phyloP scores from a whole-genome alignment of 2,113 vertebrate genomes.

The Esox niger region DNA sequence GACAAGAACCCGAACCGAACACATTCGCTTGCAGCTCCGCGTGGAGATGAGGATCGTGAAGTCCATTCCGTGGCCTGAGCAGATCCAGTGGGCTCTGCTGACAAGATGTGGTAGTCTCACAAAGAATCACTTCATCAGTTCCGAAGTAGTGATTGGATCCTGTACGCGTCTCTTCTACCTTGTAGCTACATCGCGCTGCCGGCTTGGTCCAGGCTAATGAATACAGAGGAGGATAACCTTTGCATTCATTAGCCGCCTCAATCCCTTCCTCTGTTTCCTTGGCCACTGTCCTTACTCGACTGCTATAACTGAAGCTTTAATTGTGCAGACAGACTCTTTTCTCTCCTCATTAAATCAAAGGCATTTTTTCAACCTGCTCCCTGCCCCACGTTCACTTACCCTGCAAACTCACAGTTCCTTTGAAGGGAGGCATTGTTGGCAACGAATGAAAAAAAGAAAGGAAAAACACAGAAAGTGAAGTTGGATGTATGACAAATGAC shows the following conservation, averaged over 20 bases:
- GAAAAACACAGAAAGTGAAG: slow-evolving; percentile 19
- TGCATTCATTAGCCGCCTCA: slow-evolving; percentile 39
- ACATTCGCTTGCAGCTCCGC: slow-evolving; percentile 21
- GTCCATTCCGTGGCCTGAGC: too few relatives aligned
- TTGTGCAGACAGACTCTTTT: slow-evolving; percentile 48
- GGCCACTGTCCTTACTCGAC: slow-evolving; percentile 10
- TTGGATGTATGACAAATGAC: slow-evolving; percentile 5
- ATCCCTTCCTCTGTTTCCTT: slow-evolving; percentile 11
- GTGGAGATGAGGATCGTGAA: slow-evolving; percentile 5
- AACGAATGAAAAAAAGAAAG: not conserved
- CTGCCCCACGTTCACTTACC: slow-evolving; percentile 52
- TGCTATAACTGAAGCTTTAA: slow-evolving; percentile 62
- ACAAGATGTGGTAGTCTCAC: not conserved
- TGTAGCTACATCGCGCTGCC: too few relatives aligned
- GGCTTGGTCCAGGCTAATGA: slow-evolving; percentile 6
- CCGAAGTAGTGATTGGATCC: slow-evolving; percentile 2
- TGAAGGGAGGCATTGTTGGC: slow-evolving; percentile 6
- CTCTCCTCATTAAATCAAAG: slow-evolving; percentile 54
- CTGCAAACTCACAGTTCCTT: slow-evolving; percentile 26
- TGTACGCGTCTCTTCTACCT: too few relatives aligned
- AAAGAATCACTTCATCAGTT: not conserved
- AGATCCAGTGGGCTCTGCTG: not conserved
- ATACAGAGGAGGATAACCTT: slow-evolving; percentile 53
- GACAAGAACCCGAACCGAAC: slow-evolving; percentile 14
- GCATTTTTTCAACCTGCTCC: slow-evolving; percentile 49